Conservation (phyloP, 2,113 vertebrate species). For the Steatornis caripensis region DNA sequence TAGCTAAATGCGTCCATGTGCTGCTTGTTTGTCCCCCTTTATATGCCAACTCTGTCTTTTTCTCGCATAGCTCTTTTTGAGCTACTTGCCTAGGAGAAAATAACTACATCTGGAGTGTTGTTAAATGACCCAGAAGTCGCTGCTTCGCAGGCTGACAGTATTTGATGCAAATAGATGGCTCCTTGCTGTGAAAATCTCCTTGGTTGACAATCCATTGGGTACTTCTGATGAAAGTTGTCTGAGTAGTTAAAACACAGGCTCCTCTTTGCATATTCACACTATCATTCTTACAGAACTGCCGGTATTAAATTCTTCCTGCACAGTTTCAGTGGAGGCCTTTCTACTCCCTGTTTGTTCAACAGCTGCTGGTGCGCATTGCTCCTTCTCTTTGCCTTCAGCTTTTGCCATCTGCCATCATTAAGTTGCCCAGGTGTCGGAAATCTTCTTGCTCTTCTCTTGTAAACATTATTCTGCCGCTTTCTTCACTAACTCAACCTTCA, state of each 20-base stretch:
- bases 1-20: slow-evolving; percentile 11
- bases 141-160: slow-evolving; percentile 20
- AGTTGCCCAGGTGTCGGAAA: slow-evolving; percentile 46
- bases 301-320: neutral
- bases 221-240: neutral
- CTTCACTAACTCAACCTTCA: slow-evolving; percentile 27
- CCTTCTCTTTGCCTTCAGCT: neutral
- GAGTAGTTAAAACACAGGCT: neutral
- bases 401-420: slow-evolving; percentile 58
- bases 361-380: neutral
- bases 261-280: neutral
- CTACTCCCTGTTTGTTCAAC: slow-evolving; percentile 9
- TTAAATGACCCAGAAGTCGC: slow-evolving; percentile 66
- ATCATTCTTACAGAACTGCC: neutral
- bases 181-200: slow-evolving; percentile 44
- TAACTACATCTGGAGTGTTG: slow-evolving; percentile 44
- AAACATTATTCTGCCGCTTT: slow-evolving; percentile 1
- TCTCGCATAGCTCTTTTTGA: slow-evolving; percentile 24
- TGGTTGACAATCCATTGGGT: neutral
- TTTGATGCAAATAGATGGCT: slow-evolving; percentile 57
- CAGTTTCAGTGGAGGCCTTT: neutral
- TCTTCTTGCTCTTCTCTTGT: slow-evolving; percentile 22
- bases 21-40: slow-evolving; percentile 14
- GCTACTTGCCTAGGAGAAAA: slow-evolving; percentile 24
- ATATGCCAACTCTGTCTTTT: neutral